These are phyloP conservation scores for Ceratoteleas bidentatus DNA, from an alignment of 1,140 invertebrate genomes.

Conservation along the genomic window DNA sequence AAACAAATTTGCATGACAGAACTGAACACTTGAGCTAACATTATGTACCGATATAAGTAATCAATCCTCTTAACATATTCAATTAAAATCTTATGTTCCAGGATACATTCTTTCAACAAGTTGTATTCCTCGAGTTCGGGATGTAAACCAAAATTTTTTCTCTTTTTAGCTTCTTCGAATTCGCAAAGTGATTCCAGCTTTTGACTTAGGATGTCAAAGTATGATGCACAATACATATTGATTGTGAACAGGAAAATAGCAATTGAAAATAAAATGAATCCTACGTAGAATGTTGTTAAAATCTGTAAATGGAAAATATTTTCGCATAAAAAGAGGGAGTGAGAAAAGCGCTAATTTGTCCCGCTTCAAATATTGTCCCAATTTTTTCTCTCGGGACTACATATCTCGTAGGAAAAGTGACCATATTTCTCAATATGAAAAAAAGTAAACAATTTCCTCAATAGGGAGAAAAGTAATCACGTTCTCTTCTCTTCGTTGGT, in stretches of 20 bases:
- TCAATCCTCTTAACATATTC: constrained; percentile 62
- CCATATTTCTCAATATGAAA: no score
- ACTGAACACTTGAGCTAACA: constrained; percentile 62
- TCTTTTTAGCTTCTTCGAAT: not conserved
- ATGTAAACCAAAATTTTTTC: not conserved
- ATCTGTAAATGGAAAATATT: constrained; percentile 40
- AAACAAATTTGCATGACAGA: no score
- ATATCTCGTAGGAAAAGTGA: no score
- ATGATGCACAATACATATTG: constrained; percentile 58
- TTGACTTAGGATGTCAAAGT: constrained; percentile 66
- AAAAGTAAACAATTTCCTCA: no score
- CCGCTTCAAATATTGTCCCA: no score
- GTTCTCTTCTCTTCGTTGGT: no score
- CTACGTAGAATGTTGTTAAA: constrained; percentile 39
- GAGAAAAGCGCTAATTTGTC: no score
- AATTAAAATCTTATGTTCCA: constrained; percentile 67
- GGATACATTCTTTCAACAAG: constrained; percentile 61
- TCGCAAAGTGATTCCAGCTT: constrained; percentile 47
- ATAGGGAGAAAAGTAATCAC: no score
- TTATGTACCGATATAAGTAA: constrained; percentile 58
- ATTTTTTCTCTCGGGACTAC: no score
- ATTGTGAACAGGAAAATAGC: constrained; percentile 56
- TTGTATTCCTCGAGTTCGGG: constrained; percentile 20
- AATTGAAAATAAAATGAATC: constrained; percentile 53
- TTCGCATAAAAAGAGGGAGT: no score